These are phyloP conservation scores for Cossypha niveicapilla DNA, from an alignment of 2,797 vertebrate genomes.

Conservation along the genomic window DNA sequence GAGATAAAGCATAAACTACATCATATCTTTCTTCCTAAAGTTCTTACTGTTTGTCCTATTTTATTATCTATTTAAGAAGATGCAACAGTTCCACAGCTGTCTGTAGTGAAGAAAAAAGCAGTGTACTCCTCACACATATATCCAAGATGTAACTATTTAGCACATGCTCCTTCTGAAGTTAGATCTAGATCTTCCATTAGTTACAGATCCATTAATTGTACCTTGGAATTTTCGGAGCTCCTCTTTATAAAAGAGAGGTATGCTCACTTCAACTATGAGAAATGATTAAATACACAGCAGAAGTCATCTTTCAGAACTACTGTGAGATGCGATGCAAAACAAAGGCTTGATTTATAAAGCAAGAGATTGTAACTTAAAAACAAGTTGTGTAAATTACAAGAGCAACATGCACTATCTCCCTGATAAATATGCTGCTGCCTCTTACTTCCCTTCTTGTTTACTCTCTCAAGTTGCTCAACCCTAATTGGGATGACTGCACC, in stretches of 20 bases:
- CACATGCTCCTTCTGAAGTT: not conserved
- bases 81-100: not conserved
- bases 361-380: not conserved
- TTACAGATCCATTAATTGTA: not conserved
- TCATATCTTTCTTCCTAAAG: not conserved
- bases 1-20: not conserved
- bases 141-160: not conserved
- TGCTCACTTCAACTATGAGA: not conserved
- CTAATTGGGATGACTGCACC: not conserved
- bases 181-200: not conserved
- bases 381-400: not conserved
- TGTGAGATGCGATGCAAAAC: not conserved
- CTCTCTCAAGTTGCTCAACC: not conserved
- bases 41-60: not conserved
- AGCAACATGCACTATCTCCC: not conserved
- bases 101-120: not conserved
- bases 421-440: not conserved
- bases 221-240: not conserved
- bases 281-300: not conserved
- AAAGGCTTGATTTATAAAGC: not conserved
- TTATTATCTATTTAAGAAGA: not conserved
- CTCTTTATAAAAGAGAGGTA: not conserved
- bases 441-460: conserved; percentile 10
- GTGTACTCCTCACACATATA: not conserved
- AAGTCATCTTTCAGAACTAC: not conserved